Base-by-base conservation (phyloP, 2,888 invertebrate genomes). In the Crioceris asparagi region DNA sequence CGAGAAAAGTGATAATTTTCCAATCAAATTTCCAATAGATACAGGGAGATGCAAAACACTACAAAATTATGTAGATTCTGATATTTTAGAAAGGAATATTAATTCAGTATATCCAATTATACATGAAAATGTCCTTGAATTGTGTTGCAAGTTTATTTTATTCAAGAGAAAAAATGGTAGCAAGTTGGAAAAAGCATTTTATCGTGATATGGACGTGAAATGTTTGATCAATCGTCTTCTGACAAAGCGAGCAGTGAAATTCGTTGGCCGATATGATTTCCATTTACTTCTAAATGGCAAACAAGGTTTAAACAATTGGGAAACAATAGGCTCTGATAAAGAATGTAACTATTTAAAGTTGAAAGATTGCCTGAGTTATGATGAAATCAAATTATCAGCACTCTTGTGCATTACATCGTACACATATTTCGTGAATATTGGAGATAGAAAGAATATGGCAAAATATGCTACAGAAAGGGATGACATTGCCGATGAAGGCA, bases 91-190 rank as follows among this genome's bases (percentile, higher is more conserved):
- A 41, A 61, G 56, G 40, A 71, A 72, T 45, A 67, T 71, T 26
- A 63, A 64, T 1, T 78, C 79, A 0, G 74, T 2, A 73, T 82
- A 82, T 56, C 80, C 82, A 0, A 44, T 82, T 2, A 66, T 82
- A 43, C 82, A 82, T 47, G 81, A 81, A 53, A 68, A 75, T 33
- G 74, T 74, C 6, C 44, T 82, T 2, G 60, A 70, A 2, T 59
- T 82, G 2, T 76, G 75, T 56, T 69, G 76, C 4, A 67, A 70
- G 40, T 82, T 79, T 59, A 62, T 82, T 34, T 71, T 76, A 41
- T 73, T 77, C 53, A 81, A 81, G 59, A 65, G 60, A 25, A 44
- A 54, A 7, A 39, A 46, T 42, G 59, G 57, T 16, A 47, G 47
- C 37, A 6, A 39, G 45, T 17, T 53, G 52, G 47, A 59, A 46